Conservation (phyloP, 1,140 invertebrate genomes). For the Branchinecta lindahli region DNA sequence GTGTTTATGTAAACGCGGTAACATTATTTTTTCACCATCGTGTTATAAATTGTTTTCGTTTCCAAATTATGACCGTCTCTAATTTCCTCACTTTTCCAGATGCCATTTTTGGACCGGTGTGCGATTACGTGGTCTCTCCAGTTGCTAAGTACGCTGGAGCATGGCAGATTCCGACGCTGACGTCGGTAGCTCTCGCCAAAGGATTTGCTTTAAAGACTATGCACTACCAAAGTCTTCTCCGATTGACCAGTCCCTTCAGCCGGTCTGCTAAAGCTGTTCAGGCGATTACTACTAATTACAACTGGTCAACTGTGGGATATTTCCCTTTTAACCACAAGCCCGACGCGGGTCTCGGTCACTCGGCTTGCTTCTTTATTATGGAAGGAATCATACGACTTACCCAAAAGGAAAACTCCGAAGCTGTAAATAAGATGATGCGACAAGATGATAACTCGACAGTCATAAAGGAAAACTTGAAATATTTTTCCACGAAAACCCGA, state of each 20-base stretch:
- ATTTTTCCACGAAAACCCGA: no score
- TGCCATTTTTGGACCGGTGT: slow-evolving; percentile 75
- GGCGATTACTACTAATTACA: slow-evolving; percentile 47
- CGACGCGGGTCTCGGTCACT: slow-evolving; percentile 40
- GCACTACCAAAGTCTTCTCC: slow-evolving; percentile 57
- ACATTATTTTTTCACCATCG: no score
- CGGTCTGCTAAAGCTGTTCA: slow-evolving; percentile 41
- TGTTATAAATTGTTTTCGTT: no score
- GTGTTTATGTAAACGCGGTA: no score
- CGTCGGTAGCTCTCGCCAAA: slow-evolving; percentile 63
- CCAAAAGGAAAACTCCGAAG: no score
- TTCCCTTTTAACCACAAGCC: slow-evolving; percentile 48
- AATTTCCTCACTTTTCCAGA: slow-evolving; percentile 36
- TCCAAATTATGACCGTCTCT: no score
- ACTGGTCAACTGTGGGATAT: slow-evolving; percentile 50
- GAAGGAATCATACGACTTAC: slow-evolving; percentile 28
- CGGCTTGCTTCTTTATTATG: slow-evolving; percentile 53
- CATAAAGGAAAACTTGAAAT: no score
- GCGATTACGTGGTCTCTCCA: slow-evolving; percentile 78
- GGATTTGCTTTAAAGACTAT: slow-evolving; percentile 49
- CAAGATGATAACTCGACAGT: no score
- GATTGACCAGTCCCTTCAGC: slow-evolving; percentile 67
- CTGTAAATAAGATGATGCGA: no score
- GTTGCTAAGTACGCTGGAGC: slow-evolving; percentile 67
- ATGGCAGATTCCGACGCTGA: slow-evolving; percentile 77